Percentiles rank a stretch among this genome's conserved stretches.
Evolutionary conservation across 2,888 invertebrate genomes (phyloP).

Genomic region (Furcula furcula): DNA sequence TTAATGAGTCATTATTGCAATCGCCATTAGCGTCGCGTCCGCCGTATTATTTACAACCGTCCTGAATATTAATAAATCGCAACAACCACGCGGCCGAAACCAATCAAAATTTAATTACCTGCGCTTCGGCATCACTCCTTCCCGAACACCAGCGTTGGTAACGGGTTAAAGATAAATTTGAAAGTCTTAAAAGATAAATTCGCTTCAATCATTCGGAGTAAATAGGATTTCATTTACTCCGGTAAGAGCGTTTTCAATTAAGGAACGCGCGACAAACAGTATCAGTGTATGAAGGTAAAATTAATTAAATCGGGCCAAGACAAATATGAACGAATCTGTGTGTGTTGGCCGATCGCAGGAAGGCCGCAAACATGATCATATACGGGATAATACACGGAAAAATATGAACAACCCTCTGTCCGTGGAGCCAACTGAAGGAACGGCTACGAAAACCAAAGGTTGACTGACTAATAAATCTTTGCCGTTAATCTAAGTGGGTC

Average conservation of each 20-base stretch:
- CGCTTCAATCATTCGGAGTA: slow-evolving; percentile 77
- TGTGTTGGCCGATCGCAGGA: slow-evolving; percentile 65
- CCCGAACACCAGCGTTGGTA: slow-evolving; percentile 26
- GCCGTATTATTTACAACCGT: slow-evolving; percentile 58
- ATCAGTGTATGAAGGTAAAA: slow-evolving; percentile 81
- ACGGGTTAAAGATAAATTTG: slow-evolving; percentile 70
- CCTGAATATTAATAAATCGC: slow-evolving; percentile 69
- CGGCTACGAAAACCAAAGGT: slow-evolving; percentile 10
- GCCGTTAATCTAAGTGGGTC: slow-evolving; percentile 23
- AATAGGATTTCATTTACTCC: slow-evolving; percentile 80
- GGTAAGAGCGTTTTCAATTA: slow-evolving; percentile 80
- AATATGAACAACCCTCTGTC: slow-evolving; percentile 27
- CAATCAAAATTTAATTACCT: slow-evolving; percentile 75
- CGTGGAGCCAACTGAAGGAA: neutral
- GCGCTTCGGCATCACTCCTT: slow-evolving; percentile 41
- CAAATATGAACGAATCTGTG: slow-evolving; percentile 78
- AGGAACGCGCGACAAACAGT: slow-evolving; percentile 77
- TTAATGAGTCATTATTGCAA: slow-evolving; percentile 67
- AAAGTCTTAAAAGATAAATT: slow-evolving; percentile 79
- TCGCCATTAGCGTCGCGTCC: slow-evolving; percentile 60
- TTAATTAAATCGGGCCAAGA: slow-evolving; percentile 79
- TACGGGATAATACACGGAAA: slow-evolving; percentile 37
- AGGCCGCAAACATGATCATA: slow-evolving; percentile 34
- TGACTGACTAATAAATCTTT: slow-evolving; percentile 30
- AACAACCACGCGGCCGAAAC: slow-evolving; percentile 62